These are phyloP conservation scores for Bucorvus abyssinicus DNA, from an alignment of 2,797 vertebrate genomes.

Conservation along the genomic window DNA sequence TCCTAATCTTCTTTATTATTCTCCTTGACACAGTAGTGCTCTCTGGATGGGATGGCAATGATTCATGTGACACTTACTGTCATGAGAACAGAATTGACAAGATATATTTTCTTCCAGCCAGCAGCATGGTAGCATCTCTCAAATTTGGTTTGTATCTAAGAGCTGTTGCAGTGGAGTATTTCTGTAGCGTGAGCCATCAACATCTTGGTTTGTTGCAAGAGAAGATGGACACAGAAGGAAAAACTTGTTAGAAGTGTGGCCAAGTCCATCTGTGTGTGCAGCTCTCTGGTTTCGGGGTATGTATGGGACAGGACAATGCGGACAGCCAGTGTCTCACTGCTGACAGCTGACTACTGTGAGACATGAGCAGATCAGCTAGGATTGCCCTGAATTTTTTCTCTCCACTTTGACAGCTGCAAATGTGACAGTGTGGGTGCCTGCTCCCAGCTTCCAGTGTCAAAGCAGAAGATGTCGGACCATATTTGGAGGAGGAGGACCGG, in stretches of 20 bases:
- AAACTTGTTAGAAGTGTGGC: not conserved
- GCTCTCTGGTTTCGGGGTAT: not conserved
- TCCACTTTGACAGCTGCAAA: conserved; percentile 5
- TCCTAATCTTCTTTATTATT: conserved; percentile 9
- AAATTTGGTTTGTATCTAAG: not conserved
- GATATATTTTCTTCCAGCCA: not conserved
- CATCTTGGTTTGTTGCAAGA: not conserved
- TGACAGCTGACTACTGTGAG: not conserved
- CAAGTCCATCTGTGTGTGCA: not conserved
- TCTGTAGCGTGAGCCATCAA: not conserved
- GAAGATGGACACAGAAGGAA: not conserved
- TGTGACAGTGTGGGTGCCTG: not conserved
- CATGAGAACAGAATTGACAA: not conserved
- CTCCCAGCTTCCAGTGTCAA: not conserved
- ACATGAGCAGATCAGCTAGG: not conserved
- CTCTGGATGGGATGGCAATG: not conserved
- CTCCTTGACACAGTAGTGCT: conserved; percentile 27
- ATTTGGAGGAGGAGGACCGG: not conserved
- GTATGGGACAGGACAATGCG: not conserved
- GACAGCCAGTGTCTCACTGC: not conserved
- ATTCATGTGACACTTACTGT: not conserved
- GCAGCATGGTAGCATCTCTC: not conserved
- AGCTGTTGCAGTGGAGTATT: not conserved
- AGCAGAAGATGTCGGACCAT: not conserved
- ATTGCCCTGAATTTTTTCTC: not conserved